Percentiles rank a stretch among this genome's conserved stretches.
These are phyloP conservation scores for Zaprionus vittiger DNA, from an alignment of 1,140 invertebrate genomes.

Conservation along the genomic window DNA sequence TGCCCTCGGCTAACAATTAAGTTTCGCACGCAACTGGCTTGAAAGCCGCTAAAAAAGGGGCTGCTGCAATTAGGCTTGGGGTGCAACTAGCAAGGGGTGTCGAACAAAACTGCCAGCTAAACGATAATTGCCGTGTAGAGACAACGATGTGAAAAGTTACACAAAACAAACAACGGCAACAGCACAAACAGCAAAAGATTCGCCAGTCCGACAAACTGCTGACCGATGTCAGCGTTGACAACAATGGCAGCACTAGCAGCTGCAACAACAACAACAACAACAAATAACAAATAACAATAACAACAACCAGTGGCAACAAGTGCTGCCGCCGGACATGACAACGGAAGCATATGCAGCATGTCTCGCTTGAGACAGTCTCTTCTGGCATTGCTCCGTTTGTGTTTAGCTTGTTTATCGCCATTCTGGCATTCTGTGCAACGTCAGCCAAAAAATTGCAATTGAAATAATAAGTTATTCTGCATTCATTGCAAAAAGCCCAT, in stretches of 20 bases:
- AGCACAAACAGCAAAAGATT: conserved; percentile 5
- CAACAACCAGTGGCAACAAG: background rate
- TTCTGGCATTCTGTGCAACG: conserved; percentile 27
- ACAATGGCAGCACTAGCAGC: conserved; percentile 2
- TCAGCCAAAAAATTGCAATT: conserved; percentile 55
- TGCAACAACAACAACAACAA: background rate
- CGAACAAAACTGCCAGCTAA: conserved; percentile 58
- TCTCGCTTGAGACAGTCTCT: conserved; percentile 22
- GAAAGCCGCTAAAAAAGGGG: conserved; percentile 31
- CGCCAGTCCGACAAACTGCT: background rate
- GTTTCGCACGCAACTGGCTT: conserved; percentile 31
- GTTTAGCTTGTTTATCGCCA: conserved; percentile 3
- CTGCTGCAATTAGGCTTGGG: conserved; percentile 19
- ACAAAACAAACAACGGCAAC: conserved; percentile 52
- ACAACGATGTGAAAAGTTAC: conserved; percentile 71
- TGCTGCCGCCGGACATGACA: conserved; percentile 27
- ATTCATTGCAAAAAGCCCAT: conserved; percentile 31
- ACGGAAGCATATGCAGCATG: conserved; percentile 43
- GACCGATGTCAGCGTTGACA: background rate
- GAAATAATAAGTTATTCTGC: conserved; percentile 32
- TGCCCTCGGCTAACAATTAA: conserved; percentile 5
- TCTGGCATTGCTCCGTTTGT: conserved; percentile 34
- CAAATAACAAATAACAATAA: background rate
- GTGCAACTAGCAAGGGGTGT: conserved; percentile 42
- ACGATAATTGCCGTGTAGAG: conserved; percentile 43